Percentiles rank a stretch among this genome's conserved stretches.
Evolutionary conservation across 1,140 invertebrate species (phyloP).

Genomic region (Drosophila bipectinata): DNA sequence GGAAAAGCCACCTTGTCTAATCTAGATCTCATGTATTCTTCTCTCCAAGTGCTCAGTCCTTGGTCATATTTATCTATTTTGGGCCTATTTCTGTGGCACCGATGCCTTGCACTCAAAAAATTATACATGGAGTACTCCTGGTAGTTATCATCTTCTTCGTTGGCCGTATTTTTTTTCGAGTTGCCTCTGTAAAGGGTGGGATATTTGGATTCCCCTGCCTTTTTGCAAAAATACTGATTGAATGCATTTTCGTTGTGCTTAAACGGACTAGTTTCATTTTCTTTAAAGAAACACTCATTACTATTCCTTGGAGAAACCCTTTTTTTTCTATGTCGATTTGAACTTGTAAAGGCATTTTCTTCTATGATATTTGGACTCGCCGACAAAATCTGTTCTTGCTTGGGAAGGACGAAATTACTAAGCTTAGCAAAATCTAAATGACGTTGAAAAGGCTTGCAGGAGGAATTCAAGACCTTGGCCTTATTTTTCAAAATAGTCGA

Average conservation of each 20-base stretch:
- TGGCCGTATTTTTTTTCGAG: neutral
- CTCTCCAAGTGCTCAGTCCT: neutral
- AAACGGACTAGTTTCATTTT: neutral
- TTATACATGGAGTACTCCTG: conserved; percentile 2
- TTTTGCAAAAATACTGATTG: conserved; percentile 1
- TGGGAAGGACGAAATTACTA: neutral
- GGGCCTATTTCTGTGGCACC: neutral
- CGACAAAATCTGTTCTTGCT: neutral
- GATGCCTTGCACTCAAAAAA: neutral
- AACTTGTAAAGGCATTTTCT: neutral
- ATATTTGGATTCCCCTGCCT: conserved; percentile 7
- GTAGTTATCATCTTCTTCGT: neutral
- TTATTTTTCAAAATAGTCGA: neutral
- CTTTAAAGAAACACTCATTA: neutral
- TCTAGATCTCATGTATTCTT: neutral
- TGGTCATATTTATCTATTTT: neutral
- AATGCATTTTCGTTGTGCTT: neutral
- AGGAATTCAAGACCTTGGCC: neutral
- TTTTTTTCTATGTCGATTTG: too few relatives aligned
- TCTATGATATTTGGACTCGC: neutral
- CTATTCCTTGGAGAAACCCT: neutral
- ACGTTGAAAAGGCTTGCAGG: neutral
- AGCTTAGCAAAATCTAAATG: neutral
- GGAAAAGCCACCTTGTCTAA: neutral
- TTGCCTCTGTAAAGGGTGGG: conserved; percentile 31